Base-by-base conservation (phyloP, 2,113 vertebrate genomes). In the Nipponia nippon region DNA sequence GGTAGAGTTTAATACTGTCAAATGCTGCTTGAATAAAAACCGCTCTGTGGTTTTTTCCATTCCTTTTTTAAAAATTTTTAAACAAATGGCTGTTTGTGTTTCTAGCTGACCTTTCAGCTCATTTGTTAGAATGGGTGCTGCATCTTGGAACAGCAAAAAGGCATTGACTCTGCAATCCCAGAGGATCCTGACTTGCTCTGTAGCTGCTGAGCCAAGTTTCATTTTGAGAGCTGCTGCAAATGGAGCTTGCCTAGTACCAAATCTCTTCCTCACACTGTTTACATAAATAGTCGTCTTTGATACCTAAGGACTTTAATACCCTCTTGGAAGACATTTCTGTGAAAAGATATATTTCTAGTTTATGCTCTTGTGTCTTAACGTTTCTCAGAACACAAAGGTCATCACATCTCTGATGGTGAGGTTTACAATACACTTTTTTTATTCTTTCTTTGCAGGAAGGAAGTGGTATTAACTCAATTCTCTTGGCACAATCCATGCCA, bases 331-430 rank as follows among this genome's bases (percentile, higher is more conserved):
- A 78, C 10, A 56, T 87, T 95, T 91, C 78, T 56, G 38, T 88
- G 87, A 66, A 81, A 91, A 96, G 91, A 78, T 93, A 77, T 29
- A 81, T 94, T 91, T 94, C 93, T 95, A 75, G 16, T 96, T 93
- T 89, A 88, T 71, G 67, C 34, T 49, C 87, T 94, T 59, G 65
- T 77, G 82, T 71, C 80, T 87, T 66, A 72, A 77, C 10, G 2
- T 90, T 96, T 93, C 87, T 96, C 75, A 92, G 93, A 94, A 77
- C 85, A 79, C 59, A 80, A 73, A 96, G 93, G 91, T 96, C 91
- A 88, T 93, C 75, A 46, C 82, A 87, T 96, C 82, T 95, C 63
- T 81, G 10, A 67, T 65, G 75, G 70, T 83, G 77, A 87, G 40
- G 77, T 83, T 94, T 90, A 87, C 69, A 93, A 32, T 65, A 46